Conservation (phyloP, 2,113 vertebrate genomes). For the Ceuthmochares aereus region DNA sequence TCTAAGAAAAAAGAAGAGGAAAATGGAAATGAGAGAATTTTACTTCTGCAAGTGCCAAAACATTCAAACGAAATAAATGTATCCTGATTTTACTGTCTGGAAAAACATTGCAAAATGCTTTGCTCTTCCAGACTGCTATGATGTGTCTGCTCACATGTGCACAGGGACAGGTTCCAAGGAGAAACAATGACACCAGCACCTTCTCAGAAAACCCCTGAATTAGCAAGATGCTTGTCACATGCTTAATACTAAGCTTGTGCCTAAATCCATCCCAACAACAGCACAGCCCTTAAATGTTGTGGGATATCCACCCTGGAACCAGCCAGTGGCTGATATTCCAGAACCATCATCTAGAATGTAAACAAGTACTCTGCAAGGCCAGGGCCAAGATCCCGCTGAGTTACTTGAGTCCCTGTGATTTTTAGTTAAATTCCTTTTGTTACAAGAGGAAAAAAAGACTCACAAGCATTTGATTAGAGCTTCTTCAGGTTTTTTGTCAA, state of each 20-base stretch:
- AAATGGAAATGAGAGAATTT: not conserved
- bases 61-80: not conserved
- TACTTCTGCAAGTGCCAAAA: not conserved
- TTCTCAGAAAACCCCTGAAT: not conserved
- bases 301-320: not conserved
- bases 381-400: conserved; percentile 9
- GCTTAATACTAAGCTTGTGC: not conserved
- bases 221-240: not conserved
- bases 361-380: not conserved
- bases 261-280: not conserved
- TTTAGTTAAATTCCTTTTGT: conserved; percentile 29
- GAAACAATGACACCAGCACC: not conserved
- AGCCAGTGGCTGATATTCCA: not conserved
- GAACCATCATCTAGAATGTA: not conserved
- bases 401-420: not conserved
- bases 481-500: not conserved
- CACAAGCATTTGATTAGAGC: not conserved
- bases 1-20: not conserved
- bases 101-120: not conserved
- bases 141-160: not conserved
- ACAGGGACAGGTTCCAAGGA: conserved; percentile 14
- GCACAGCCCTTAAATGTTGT: not conserved
- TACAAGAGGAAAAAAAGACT: not conserved
- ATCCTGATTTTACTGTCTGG: conserved; percentile 28
- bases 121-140: conserved; percentile 15